Evolutionary conservation across 1,140 invertebrate species (phyloP), one percentile per base, ranked within the genome.

Genomic region (Drosophila chauvacae): DNA sequence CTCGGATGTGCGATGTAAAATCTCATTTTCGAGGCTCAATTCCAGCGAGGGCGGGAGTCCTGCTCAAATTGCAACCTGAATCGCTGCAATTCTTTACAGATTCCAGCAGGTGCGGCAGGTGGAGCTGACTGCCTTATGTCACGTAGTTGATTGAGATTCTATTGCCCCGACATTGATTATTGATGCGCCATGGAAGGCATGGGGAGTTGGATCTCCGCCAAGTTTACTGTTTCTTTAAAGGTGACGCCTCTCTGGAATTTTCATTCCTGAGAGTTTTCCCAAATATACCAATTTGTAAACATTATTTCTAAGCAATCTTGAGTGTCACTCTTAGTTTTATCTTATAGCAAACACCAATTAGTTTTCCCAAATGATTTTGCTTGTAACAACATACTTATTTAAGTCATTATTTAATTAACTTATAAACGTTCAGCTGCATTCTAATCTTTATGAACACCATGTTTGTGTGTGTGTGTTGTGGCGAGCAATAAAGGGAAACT

Each of bases 111-210:
- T 66, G 59, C 61, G 45, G 56, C 60, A 47, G 62, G 57, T 62
- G 37, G 33, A 33, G 50, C 47, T 53, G 63, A 59, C 64, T 64
- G 62, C 70, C 64, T 69, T 48, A 26, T 72, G 81, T 80, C 81
- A 83, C 81, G 81, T 83, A 84, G 58, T 80, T 83, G 81, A 83
- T 83, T 84, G 81, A 71, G 78, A 84, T 80, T 84, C 77, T 74
- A 80, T 83, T 80, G 66, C 62, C 50, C 47, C 23, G 66, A 28
- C 66, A 69, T 80, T 60, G 81, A 76, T 84, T 83, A 83, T 84
- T 79, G 75, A 75, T 61, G 70, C 45, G 33, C 59, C 7, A 16
- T 16, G 51, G 51, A 14, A 37, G 33, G 11, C n/a, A 37, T 14
- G 0, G 35, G 35, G 9, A 11, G n/a, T 50, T 51, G 57, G 28